Evolutionary conservation across 2,113 vertebrate genomes (phyloP).

Genomic region (Oceanodroma tethys): DNA sequence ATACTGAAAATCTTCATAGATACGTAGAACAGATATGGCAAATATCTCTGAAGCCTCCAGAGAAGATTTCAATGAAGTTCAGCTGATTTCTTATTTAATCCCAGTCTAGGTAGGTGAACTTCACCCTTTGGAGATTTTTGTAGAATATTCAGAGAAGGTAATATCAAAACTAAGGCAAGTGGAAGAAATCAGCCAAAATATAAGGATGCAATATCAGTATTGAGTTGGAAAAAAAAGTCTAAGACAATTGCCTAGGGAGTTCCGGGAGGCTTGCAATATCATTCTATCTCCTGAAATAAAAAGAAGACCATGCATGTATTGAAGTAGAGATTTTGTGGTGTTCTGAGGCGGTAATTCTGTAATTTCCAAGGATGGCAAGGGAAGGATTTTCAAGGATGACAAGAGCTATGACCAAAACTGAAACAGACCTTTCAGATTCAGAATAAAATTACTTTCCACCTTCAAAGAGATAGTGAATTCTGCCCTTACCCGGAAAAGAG

Average conservation of each 20-base stretch:
- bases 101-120: neutral
- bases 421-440: rapidly evolving
- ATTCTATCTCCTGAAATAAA: neutral
- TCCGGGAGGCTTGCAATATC: neutral
- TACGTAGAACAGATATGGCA: neutral
- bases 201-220: neutral
- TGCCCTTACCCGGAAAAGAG: constrained; percentile 4
- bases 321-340: neutral
- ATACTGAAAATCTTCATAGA: neutral
- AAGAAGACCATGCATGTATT: rapidly evolving
- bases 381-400: neutral
- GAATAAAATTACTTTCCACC: neutral
- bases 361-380: neutral
- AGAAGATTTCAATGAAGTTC: neutral
- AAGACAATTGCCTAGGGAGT: neutral
- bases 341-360: neutral
- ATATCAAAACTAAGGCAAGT: neutral
- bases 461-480: neutral
- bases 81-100: neutral
- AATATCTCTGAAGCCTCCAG: neutral
- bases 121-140: neutral
- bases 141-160: neutral
- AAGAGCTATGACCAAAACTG: neutral
- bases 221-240: neutral
- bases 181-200: neutral